These are phyloP conservation scores for Paragorgia papillata DNA, from an alignment of 92 coral and sea anemone genomes.

Conservation along the genomic window DNA sequence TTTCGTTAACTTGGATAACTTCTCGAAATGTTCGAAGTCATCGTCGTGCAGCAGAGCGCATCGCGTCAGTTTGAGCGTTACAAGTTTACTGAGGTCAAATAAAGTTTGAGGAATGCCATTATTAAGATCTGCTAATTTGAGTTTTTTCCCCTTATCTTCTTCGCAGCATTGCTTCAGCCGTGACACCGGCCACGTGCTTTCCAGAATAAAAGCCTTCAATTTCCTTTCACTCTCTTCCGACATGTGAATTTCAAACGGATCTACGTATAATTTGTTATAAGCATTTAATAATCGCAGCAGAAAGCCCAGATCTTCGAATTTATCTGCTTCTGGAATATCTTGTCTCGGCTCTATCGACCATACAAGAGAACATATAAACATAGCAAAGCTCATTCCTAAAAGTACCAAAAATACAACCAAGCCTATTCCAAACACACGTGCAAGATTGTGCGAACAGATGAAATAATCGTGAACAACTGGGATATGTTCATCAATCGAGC, in stretches of 20 bases:
- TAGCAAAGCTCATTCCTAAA: neutral
- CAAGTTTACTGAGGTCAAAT: conserved; percentile 38
- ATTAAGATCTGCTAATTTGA: conserved; percentile 18
- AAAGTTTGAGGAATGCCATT: conserved; percentile 56
- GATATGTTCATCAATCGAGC: conserved; percentile 4
- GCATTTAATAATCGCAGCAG: neutral
- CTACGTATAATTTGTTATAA: neutral
- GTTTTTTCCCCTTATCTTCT: conserved; percentile 33
- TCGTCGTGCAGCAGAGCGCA: conserved; percentile 8
- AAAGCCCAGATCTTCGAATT: neutral
- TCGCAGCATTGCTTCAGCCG: neutral
- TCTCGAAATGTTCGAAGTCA: neutral
- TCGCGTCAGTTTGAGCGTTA: conserved; percentile 27
- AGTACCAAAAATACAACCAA: neutral
- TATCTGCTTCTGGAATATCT: neutral
- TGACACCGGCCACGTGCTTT: conserved; percentile 57
- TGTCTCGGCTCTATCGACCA: too few relatives aligned
- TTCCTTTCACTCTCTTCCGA: neutral
- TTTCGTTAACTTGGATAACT: neutral
- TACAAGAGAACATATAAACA: neutral
- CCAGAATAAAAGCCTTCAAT: conserved; percentile 1
- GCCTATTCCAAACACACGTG: neutral
- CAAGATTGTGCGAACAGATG: neutral
- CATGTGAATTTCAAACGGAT: neutral
- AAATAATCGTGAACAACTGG: conserved; percentile 4